A percentile compares a stretch with the other conserved stretches of the same genome.
phyloP scores from a whole-genome alignment of 2,888 invertebrate species.

The Caradrina kadenii region DNA sequence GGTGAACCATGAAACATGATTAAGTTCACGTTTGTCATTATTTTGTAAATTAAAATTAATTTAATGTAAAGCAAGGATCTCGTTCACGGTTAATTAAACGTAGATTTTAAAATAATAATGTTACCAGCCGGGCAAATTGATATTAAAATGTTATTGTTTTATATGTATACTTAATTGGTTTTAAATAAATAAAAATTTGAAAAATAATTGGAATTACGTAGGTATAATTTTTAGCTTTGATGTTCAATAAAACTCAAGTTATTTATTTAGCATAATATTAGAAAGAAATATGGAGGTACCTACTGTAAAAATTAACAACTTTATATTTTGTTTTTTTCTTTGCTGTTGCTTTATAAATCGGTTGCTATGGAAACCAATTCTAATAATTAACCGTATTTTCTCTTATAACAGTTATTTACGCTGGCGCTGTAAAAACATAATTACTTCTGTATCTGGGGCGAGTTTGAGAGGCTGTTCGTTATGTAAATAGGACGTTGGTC shows the following conservation, averaged over 20 bases:
- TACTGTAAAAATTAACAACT: neutral
- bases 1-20: slow-evolving; percentile 10
- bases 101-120: neutral
- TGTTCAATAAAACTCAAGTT: neutral
- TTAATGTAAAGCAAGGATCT: neutral
- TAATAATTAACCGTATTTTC: slow-evolving; percentile 20
- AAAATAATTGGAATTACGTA: neutral
- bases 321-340: neutral
- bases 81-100: neutral
- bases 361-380: slow-evolving; percentile 22
- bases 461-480: slow-evolving; percentile 28
- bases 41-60: neutral
- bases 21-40: slow-evolving; percentile 13
- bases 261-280: neutral
- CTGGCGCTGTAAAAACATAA: slow-evolving; percentile 40
- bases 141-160: no score
- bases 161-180: no score
- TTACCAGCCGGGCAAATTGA: no score
- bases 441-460: slow-evolving; percentile 32
- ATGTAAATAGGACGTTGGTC: slow-evolving; percentile 36
- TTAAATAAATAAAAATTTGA: no score
- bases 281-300: neutral
- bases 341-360: neutral
- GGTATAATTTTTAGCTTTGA: neutral
- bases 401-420: slow-evolving; percentile 29